Evolutionary conservation across 2,113 vertebrate species (phyloP), one percentile per base, ranked within the genome.

Genomic region (Pelobates fuscus): DNA sequence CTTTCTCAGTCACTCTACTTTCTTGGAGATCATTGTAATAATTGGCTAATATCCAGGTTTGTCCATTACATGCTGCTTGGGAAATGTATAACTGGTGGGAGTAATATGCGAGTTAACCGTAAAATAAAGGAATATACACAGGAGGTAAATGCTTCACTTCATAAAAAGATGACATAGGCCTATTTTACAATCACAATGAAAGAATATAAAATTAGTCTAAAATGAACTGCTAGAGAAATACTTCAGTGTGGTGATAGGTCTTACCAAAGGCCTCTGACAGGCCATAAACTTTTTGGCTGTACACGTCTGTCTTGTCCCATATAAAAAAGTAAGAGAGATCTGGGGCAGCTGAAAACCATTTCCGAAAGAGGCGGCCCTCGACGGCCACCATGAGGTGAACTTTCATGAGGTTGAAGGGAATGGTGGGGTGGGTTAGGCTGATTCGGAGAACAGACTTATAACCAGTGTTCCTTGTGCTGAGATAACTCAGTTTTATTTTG

Each of bases 361-460:
- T 98, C 72, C 96, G 87, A 89, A 97, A 98, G 54, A 99, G 94
- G 29, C 96, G 89, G 14, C 97, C 97, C 77, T 99, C 97, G 0
- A 99, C 97, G 0, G 97, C 96, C 67, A 99, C 96, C 94, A 95
- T 95, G 65, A 99, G 94, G 82, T 99, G 97, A 64, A 99, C 96
- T 85, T 98, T 99, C 96, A 99, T 98, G 82, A 99, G 89, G 89
- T 98, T 99, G 89, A 99, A 99, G 26, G 97, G 97, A 79, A 97
- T 95, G 72, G 89, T 89, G 46, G 91, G 85, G 79, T 97, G 96
- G 17, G 95, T 99, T 82, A 99, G 91, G 77, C 91, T 93, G 81
- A 98, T 94, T 81, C 92, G 85, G 78, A 99, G 89, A 32, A 99
- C 91, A 0, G 97, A 96, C 81, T 96, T 98, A 82, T 99, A 99